Percentiles rank a stretch among this genome's conserved stretches.
Evolutionary conservation across 2,888 invertebrate genomes (phyloP).

Genomic region (Acleris holmiana): DNA sequence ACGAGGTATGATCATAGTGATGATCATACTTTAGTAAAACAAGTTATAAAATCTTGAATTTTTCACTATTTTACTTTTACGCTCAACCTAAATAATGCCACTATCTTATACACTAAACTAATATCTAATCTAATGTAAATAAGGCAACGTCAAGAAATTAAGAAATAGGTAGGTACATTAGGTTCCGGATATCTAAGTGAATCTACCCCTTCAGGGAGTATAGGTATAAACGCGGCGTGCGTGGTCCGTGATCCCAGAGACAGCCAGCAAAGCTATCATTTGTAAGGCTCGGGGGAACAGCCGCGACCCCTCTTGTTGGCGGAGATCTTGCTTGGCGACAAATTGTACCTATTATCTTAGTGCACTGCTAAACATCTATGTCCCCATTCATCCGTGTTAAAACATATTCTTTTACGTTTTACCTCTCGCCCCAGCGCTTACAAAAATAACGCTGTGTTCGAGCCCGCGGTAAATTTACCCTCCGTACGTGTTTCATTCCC

Average conservation of each 20-base stretch:
- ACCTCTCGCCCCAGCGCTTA: slow-evolving; percentile 20
- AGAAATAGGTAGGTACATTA: slow-evolving; percentile 7
- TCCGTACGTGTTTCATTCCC: slow-evolving; percentile 35
- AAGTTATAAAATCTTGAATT: too few relatives aligned
- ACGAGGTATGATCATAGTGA: too few relatives aligned
- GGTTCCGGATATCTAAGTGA: slow-evolving; percentile 4
- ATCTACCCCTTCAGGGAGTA: slow-evolving; percentile 14
- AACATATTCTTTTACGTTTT: slow-evolving; percentile 31
- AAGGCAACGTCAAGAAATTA: not conserved
- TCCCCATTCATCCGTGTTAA: slow-evolving; percentile 29
- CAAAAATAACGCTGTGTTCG: slow-evolving; percentile 34
- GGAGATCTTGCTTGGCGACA: slow-evolving; percentile 35
- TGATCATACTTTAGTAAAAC: too few relatives aligned
- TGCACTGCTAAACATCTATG: slow-evolving; percentile 27
- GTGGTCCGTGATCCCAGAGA: slow-evolving; percentile 26
- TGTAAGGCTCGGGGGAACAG: slow-evolving; percentile 52
- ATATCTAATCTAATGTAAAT: not conserved
- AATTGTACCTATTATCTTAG: slow-evolving; percentile 31
- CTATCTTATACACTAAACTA: too few relatives aligned
- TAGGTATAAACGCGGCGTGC: slow-evolving; percentile 8
- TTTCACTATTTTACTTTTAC: too few relatives aligned
- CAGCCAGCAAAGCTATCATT: slow-evolving; percentile 50
- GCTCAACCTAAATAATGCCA: too few relatives aligned
- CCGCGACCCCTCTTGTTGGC: slow-evolving; percentile 49
- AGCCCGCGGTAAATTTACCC: slow-evolving; percentile 34